Evolutionary conservation across 2,888 invertebrate species (phyloP), one percentile per base, ranked within the genome.

Genomic region (Smittia sp.): DNA sequence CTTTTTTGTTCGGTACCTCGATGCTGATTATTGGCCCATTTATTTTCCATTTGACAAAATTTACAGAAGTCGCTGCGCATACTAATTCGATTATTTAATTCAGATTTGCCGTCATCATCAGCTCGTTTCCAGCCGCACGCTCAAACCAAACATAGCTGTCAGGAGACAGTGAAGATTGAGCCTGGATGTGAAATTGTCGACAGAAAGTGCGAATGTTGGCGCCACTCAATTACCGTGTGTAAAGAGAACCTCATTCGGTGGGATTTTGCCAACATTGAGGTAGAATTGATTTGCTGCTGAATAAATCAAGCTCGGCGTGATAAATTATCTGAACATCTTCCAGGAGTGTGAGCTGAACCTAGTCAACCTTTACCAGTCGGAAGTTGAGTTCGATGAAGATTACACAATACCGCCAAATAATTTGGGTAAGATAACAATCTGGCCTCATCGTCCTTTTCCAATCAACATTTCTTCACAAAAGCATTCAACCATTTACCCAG

Each of bases 301-400:
- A 32, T 32, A 32, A 32, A 32, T 32, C 3, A 32, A 32, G 32
- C 32, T 3, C 3, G 32, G 32, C 3, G 3, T 32, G 32, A 32
- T 32, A 32, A 32, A 32, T 6, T 32, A 6, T 32, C 9, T n/a
- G n/a, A n/a, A n/a, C 32, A 18, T 70, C 6, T 73, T 76, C 7
- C 75, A 82, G 82, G 82, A 82, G 76, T 82, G 82, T 79, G 82
- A 81, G 77, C 78, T 82, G 75, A 82, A 82, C 78, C 80, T 82
- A 79, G 80, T 81, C 79, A 82, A 81, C 79, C 77, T 82, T 75
- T 80, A 82, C 75, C 79, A 82, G 79, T 79, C 80, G 75, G 82
- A 82, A 80, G 79, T 80, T 79, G 82, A 82, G 77, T 82, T 82
- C 78, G 82, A 82, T 77, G 82, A 82, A 78, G 82, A 82, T 78